Base-by-base conservation (phyloP, 2,797 vertebrate species). In the Glyptemys insculpta region DNA sequence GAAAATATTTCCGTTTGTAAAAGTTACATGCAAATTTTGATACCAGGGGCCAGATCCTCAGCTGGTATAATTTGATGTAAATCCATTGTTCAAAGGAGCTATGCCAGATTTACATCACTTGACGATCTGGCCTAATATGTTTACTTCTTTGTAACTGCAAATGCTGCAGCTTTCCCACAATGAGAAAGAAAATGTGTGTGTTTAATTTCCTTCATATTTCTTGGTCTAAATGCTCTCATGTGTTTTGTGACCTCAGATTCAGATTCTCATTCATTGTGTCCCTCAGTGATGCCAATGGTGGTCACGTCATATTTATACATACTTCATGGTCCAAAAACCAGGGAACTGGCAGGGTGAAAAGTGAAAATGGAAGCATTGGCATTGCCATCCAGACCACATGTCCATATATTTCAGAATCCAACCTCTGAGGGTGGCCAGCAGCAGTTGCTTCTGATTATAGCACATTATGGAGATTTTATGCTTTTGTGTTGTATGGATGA, bases 91-190 rank as follows among this genome's bases (percentile, higher is more conserved):
- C 79, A 72, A 3, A 53, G 41, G 41, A 85, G 47, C 53, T 95
- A 94, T 94, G 80, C 41, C 41, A 94, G 85, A 83, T 88, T 80
- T 2, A 82, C 0, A 2, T 25, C 56, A 88, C 90, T 90, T 84
- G 37, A 80, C 47, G 6, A 90, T 52, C 50, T 21, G 54, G 37
- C 15, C 83, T 50, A n/a, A 91, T 94, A 59, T 52, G 94, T 96
- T 87, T 88, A 74, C 86, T 93, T 47, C n/a, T 94, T 86, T 93
- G 81, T 79, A 86, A 83, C 14, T 62, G 23, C 1, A 1, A 76
- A 62, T 81, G 91, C 41, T 94, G 94, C 85, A 56, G 57, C n/a
- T 84, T 94, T 15, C 56, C 83, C 90, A 88, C 62, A 90, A 87
- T 85, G 9, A 21, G n/a, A 68, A 10, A 37, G n/a, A 65, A n/a